These are phyloP conservation scores for Clarias pachynema DNA, from an alignment of 2,797 vertebrate genomes.

Conservation along the genomic window DNA sequence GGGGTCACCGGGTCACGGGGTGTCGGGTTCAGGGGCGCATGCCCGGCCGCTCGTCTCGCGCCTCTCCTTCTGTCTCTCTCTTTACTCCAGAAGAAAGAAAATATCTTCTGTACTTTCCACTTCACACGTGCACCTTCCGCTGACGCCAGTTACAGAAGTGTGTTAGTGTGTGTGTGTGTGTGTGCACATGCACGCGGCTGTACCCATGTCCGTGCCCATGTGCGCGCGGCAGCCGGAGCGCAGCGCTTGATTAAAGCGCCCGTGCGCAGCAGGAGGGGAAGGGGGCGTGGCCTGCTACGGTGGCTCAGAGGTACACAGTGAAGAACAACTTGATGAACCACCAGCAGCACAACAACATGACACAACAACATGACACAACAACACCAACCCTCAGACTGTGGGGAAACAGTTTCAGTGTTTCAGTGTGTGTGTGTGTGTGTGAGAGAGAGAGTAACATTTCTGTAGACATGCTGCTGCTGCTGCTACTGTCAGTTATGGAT, in stretches of 20 bases:
- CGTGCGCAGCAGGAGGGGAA: not conserved
- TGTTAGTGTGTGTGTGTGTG: not conserved
- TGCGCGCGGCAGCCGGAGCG: not conserved
- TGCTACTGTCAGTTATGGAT: too few species aligned
- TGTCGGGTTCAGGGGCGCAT: conserved; percentile 2
- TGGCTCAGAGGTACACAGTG: conserved; percentile 5
- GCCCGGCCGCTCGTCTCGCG: not conserved
- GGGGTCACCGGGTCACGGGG: not conserved
- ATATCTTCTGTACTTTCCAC: not conserved
- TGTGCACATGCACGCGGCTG: not conserved
- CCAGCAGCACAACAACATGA: not conserved
- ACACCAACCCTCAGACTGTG: not conserved
- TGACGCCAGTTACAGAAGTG: not conserved
- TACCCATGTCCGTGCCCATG: not conserved
- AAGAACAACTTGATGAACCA: not conserved
- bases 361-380: too few species aligned
- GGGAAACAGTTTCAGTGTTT: not conserved
- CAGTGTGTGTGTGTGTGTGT: too few species aligned
- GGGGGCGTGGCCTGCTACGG: conserved; percentile 11
- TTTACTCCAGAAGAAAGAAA: not conserved
- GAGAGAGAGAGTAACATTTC: not conserved
- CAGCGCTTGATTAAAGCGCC: conserved; percentile 39
- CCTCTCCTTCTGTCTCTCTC: too few species aligned
- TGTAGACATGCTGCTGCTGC: not conserved
- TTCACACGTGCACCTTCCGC: not conserved